Evolutionary conservation across 2,797 vertebrate species (phyloP).

Genomic region (Tokudaia muenninki): DNA sequence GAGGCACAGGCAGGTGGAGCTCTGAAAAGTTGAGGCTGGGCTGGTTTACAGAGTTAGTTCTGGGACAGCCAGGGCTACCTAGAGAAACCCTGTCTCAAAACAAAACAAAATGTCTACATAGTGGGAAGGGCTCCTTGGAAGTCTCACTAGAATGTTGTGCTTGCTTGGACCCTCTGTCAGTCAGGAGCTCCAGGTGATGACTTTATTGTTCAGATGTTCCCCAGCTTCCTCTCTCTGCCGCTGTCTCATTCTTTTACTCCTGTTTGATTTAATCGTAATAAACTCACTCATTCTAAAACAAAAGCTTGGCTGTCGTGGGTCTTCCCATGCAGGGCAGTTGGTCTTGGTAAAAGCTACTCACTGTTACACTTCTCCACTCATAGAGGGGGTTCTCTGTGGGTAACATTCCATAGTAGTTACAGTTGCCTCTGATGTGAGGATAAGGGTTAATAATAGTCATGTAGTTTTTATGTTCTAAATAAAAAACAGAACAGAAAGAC

Average conservation of each 20-base stretch:
- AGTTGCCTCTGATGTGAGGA: constrained; percentile 86
- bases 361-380: constrained; percentile 91
- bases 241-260: background rate
- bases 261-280: background rate
- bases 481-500: constrained; percentile 35
- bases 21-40: background rate
- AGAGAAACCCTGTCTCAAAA: background rate
- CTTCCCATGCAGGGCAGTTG: background rate
- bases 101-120: background rate
- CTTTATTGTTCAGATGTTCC: background rate
- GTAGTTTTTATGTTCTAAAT: constrained; percentile 91
- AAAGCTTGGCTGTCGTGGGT: background rate
- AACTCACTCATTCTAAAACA: background rate
- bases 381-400: constrained; percentile 87
- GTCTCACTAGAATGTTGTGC: background rate
- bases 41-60: background rate
- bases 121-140: background rate
- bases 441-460: constrained; percentile 89
- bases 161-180: too few relatives aligned
- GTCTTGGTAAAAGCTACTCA: constrained; percentile 85
- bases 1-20: background rate
- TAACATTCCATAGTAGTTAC: constrained; percentile 88
- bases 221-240: background rate
- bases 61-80: background rate
- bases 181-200: background rate